Base-by-base conservation (phyloP, 2,888 invertebrate species). In the Chymomyza fuscimana region DNA sequence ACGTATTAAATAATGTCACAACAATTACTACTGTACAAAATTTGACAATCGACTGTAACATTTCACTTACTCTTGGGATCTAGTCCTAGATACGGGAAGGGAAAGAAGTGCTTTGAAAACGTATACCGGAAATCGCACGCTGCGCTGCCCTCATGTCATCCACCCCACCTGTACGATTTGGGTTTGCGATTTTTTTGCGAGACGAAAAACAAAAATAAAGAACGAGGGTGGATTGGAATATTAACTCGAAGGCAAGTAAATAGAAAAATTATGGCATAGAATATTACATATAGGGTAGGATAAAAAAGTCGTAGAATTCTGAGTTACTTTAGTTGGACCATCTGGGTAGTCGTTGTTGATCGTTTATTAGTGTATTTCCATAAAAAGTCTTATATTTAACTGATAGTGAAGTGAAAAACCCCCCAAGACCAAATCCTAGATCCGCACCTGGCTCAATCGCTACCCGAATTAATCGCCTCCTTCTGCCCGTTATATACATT, bases 1-100 rank as follows among this genome's bases (percentile, higher is more conserved):
- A 87, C 82, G 82, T 89, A 87, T 87, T 85, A 81, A 86, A 88
- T 88, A 87, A 87, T 89, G 84, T 83, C 82, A 80, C 82, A 88
- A 87, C 84, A 84, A 84, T 84, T 83, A 89, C 86, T 77, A 76
- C 82, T 70, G 77, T 77, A 72, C 73, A 76, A 78, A 77, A 72
- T 74, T 70, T 76, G 86, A 77, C 71, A 81, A 72, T 54, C 54
- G 69, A 46, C 66, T 15, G 29, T 58, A 74, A 36, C 52, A 58
- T 12, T 29, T 40, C 19, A 54, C 63, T n/a, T 32, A 19, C 16
- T 15, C 16, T 32, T 40, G 51, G 59, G 29, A 36, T 22, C 62
- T 12, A 10, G 15, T 10, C 36, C 36, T 29, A 54, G 54, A 19
- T 16, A 64, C 56, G 25, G 32, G 6, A 9, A 46, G 64, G 58